These are phyloP conservation scores for Cyaniris semiargus DNA, from an alignment of 2,888 invertebrate species.

Conservation along the genomic window DNA sequence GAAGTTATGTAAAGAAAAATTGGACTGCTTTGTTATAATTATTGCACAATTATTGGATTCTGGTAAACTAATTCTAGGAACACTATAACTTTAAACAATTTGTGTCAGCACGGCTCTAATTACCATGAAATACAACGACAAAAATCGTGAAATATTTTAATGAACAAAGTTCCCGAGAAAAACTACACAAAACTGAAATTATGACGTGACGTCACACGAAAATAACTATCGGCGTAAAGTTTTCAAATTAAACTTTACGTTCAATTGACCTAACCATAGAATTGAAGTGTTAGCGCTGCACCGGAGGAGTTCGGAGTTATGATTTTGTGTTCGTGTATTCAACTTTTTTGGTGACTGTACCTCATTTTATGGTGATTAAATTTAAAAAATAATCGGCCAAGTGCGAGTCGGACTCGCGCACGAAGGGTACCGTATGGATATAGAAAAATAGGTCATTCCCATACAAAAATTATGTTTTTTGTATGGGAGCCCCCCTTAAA, in stretches of 20 bases:
- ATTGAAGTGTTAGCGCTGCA: conserved; percentile 33
- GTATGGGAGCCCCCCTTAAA: too few relatives aligned
- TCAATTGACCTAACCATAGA: conserved; percentile 42
- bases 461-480: too few relatives aligned
- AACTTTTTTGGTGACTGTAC: neutral
- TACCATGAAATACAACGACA: neutral
- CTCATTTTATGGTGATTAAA: neutral
- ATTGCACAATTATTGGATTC: neutral
- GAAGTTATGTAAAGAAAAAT: neutral
- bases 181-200: conserved; percentile 43
- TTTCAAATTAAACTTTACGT: conserved; percentile 53
- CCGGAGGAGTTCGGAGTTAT: conserved; percentile 12
- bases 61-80: neutral
- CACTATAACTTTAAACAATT: neutral
- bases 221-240: conserved; percentile 49
- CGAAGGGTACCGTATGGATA: too few relatives aligned
- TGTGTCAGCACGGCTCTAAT: neutral
- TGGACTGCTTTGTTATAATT: neutral
- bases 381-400: too few relatives aligned
- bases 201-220: conserved; percentile 47
- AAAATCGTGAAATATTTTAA: conserved; percentile 23
- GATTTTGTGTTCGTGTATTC: conserved; percentile 5
- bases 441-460: too few relatives aligned
- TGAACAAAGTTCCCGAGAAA: conserved; percentile 35
- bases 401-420: too few relatives aligned